Conservation (phyloP, 2,113 vertebrate species). For the Cebus imitator region DNA sequence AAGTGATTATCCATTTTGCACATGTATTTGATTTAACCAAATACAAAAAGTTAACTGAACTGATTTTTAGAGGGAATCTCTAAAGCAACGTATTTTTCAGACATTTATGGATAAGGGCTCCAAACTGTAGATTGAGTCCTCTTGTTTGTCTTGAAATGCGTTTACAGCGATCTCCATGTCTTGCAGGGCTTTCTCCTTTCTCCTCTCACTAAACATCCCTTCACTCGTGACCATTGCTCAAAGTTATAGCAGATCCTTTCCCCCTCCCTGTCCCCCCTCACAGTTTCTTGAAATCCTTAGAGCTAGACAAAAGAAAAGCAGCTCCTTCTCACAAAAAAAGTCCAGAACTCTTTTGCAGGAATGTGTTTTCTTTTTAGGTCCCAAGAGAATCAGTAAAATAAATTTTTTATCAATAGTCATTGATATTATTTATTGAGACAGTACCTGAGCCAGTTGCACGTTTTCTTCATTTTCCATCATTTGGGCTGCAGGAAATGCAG, state of each 20-base stretch:
- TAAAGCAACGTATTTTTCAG: not conserved
- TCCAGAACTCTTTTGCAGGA: not conserved
- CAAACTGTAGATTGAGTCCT: not conserved
- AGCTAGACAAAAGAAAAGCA: not conserved
- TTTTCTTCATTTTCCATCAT: constrained; percentile 61
- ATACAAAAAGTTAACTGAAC: not conserved
- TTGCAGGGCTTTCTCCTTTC: not conserved
- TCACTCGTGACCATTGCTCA: not conserved
- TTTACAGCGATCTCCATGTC: not conserved
- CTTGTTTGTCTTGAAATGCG: not conserved
- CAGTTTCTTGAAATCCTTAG: not conserved
- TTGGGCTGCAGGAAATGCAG: not conserved
- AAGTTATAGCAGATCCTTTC: not conserved
- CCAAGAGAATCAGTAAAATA: not conserved
- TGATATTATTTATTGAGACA: not conserved
- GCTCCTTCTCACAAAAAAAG: not conserved
- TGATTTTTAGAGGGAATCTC: not conserved
- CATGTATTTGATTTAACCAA: not conserved
- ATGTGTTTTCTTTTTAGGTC: not conserved
- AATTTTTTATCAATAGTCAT: not conserved
- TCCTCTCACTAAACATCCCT: not conserved
- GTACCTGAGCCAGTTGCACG: constrained; percentile 80
- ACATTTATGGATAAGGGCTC: not conserved
- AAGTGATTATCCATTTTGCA: not conserved
- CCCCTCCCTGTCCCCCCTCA: accelerated